Conservation (phyloP, 2,888 invertebrate species). For the Drosophila maculinotata region DNA sequence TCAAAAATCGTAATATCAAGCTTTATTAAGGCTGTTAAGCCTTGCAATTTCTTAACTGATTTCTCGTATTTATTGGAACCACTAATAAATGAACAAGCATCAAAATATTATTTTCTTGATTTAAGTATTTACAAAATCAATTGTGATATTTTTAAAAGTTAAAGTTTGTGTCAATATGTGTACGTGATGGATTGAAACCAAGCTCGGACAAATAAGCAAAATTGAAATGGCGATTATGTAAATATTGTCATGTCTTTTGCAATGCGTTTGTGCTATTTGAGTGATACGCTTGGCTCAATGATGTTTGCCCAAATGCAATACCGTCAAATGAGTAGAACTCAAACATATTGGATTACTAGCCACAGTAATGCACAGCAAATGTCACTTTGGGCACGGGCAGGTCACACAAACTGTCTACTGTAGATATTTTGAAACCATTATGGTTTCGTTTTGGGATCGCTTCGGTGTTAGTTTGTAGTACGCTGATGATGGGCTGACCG, state of each 20-base stretch:
- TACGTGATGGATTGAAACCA: neutral
- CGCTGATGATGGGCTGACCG: slow-evolving; percentile 20
- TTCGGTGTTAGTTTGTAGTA: slow-evolving; percentile 14
- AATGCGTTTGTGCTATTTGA: slow-evolving; percentile 4
- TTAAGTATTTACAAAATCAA: no score
- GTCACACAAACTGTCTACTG: slow-evolving; percentile 24
- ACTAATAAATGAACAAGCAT: no score
- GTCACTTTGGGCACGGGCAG: slow-evolving; percentile 14
- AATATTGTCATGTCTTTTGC: slow-evolving; percentile 1
- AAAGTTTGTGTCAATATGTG: neutral
- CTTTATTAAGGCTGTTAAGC: no score
- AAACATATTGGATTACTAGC: slow-evolving; percentile 35
- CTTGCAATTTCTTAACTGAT: no score
- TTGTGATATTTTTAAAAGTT: neutral
- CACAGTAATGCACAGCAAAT: slow-evolving; percentile 11
- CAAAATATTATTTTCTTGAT: no score
- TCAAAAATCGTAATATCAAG: no score
- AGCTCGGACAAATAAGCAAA: neutral
- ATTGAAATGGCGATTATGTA: neutral
- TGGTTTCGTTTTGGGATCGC: slow-evolving; percentile 31
- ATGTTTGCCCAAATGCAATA: slow-evolving; percentile 23
- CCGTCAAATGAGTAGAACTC: slow-evolving; percentile 10
- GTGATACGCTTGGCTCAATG: slow-evolving; percentile 1
- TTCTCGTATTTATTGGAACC: no score
- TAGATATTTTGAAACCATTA: slow-evolving; percentile 47